Percentiles rank a stretch among this genome's conserved stretches.
Conservation (phyloP, 2,888 invertebrate species). For the Quadroppia sp. region DNA sequence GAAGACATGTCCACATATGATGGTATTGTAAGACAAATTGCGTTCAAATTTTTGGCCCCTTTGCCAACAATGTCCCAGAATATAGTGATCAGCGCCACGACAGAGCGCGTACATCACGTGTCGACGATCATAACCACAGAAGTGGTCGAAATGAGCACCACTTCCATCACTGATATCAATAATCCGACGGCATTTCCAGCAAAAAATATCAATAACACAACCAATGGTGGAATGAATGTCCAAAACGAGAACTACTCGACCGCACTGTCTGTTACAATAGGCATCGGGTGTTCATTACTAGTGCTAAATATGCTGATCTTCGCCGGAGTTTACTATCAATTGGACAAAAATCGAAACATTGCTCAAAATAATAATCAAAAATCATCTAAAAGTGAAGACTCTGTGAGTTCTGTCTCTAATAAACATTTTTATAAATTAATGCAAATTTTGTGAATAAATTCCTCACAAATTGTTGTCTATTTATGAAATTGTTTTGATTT, state of each 20-base stretch:
- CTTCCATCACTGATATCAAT: conserved; percentile 2
- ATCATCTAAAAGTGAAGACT: background rate
- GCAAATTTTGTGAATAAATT: too few species aligned
- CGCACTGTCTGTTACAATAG: conserved; percentile 81
- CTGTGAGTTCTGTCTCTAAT: too few species aligned
- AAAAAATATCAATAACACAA: conserved; percentile 19
- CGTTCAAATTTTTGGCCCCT: conserved; percentile 38
- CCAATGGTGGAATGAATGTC: background rate
- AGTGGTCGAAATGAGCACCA: conserved; percentile 20
- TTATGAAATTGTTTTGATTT: too few species aligned
- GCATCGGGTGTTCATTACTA: conserved; percentile 81
- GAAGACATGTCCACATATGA: conserved; percentile 84
- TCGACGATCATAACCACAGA: conserved; percentile 4
- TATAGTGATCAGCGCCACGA: conserved; percentile 19
- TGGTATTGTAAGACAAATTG: conserved; percentile 63
- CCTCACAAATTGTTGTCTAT: too few species aligned
- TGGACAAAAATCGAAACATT: conserved; percentile 49
- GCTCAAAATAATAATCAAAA: conserved; percentile 27
- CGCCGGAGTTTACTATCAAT: conserved; percentile 87
- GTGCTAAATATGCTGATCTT: conserved; percentile 89
- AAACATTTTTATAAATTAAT: too few species aligned
- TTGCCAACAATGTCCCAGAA: conserved; percentile 7
- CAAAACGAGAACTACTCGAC: conserved; percentile 66
- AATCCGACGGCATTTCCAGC: conserved; percentile 30
- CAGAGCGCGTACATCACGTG: conserved; percentile 13